Evolutionary conservation across 2,113 vertebrate genomes (phyloP), one percentile per base, ranked within the genome.

Genomic region (Colossoma macropomum): DNA sequence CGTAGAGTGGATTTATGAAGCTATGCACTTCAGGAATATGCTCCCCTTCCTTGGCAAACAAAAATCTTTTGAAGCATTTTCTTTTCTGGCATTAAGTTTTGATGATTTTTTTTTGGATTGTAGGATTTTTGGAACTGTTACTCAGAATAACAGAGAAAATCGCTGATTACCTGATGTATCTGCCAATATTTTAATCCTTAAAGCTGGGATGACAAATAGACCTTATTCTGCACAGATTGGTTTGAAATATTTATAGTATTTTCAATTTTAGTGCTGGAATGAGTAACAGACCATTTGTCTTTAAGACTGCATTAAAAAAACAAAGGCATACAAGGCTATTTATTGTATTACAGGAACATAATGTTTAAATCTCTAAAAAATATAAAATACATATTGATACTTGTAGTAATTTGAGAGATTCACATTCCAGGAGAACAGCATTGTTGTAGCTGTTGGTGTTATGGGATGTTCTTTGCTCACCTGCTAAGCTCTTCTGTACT

Each of bases 1-100:
- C 21, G 21, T 60, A 41, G 65, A 32, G 52, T 25, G 41, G 54
- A 77, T 77, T 83, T 83, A 77, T 77, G 66, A 77, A 83, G 81
- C 74, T 83, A 77, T 83, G 81, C 81, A 83, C 74, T 75, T 68
- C 7, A 69, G 72, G 50, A 52, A 34, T 56, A 56, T 1, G 16
- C 1, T 30, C 28, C 7, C 21, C 8, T 15, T n/a, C 23, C 12
- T 27, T 62, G 9, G n/a, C 23, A 62, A n/a, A 8, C n/a, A n/a
- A 25, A 13, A 1, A 56, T 21, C 45, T 8, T 17, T 19, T 6
- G 54, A 59, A 12, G 59, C 59, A 13, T 27, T 62, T 11, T 27
- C 0, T 62, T 62, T 62, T 11, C 59, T 62, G 59, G 11, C 10
- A 25, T 27, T 8, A 2, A 0, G 10, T 0, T 62, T 5, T 16